A percentile compares a stretch with the other conserved stretches of the same genome.
Conservation (phyloP, 2,113 vertebrate species). For the Megalops atlanticus region DNA sequence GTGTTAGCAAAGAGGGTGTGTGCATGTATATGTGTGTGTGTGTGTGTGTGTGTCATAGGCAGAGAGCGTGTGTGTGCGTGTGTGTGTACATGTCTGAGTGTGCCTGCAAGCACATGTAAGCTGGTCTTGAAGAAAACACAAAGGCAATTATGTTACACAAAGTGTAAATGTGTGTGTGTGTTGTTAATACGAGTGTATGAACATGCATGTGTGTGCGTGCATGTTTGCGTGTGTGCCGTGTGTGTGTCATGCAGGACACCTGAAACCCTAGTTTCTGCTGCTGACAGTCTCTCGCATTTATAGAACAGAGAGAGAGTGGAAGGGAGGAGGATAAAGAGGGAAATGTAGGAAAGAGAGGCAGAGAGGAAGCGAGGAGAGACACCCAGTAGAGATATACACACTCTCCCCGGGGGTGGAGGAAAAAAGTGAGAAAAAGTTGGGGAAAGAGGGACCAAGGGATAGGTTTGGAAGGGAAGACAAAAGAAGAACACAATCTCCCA, state of each 20-base stretch:
- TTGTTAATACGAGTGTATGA: neutral
- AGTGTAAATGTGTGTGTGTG: constrained; percentile 1
- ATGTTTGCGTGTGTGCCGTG: neutral
- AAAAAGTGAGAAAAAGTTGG: neutral
- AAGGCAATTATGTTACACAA: too few relatives aligned
- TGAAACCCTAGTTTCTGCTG: constrained; percentile 21
- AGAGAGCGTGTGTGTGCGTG: constrained; percentile 21
- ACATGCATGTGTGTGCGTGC: neutral
- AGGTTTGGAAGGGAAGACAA: too few relatives aligned
- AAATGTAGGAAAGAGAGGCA: too few relatives aligned
- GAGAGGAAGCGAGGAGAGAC: neutral
- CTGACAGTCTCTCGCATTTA: constrained; percentile 37
- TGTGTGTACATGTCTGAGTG: constrained; percentile 2
- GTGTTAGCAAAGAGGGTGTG: constrained; percentile 57
- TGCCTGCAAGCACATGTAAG: neutral
- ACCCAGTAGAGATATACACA: too few relatives aligned
- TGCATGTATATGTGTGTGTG: constrained; percentile 15
- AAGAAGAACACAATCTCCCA: too few relatives aligned
- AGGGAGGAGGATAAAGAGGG: neutral
- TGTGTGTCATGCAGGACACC: constrained; percentile 38
- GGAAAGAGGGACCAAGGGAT: too few relatives aligned
- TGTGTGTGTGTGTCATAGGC: constrained; percentile 22
- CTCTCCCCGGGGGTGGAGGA: too few relatives aligned
- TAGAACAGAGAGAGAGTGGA: constrained; percentile 36
- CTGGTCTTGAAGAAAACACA: too few relatives aligned